Percentiles rank a stretch among this genome's conserved stretches.
Conservation (phyloP, 1,140 invertebrate species). For the Drosophila ficusphila region DNA sequence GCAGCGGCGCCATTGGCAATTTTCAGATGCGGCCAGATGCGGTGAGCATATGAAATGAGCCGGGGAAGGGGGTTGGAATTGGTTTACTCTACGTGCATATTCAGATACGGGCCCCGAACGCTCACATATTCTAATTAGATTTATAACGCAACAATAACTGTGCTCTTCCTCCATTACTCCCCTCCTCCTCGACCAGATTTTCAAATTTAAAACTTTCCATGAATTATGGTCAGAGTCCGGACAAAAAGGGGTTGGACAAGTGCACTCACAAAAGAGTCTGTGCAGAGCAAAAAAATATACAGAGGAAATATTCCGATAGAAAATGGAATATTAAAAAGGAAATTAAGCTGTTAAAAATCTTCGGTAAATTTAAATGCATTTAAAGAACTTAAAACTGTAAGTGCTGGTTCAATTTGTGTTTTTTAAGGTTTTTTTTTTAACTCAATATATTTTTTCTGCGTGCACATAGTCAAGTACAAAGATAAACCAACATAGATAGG, state of each 20-base stretch:
- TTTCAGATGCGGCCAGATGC: slow-evolving; percentile 77
- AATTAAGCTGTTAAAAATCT: no score
- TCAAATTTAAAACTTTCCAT: slow-evolving; percentile 63
- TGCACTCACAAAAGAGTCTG: neutral
- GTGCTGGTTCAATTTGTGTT: no score
- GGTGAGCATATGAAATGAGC: slow-evolving; percentile 78
- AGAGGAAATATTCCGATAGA: no score
- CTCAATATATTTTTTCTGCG: neutral
- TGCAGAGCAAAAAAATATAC: no score
- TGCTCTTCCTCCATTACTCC: slow-evolving; percentile 16
- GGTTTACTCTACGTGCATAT: slow-evolving; percentile 50
- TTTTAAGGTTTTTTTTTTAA: no score
- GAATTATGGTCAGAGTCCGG: slow-evolving; percentile 63
- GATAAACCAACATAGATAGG: slow-evolving; percentile 15
- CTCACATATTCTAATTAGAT: slow-evolving; percentile 77
- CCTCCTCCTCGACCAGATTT: slow-evolving; percentile 37
- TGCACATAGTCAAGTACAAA: slow-evolving; percentile 13
- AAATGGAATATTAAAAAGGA: no score
- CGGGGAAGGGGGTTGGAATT: slow-evolving; percentile 22
- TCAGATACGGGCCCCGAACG: slow-evolving; percentile 46
- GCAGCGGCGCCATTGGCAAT: slow-evolving; percentile 77
- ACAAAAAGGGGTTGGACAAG: slow-evolving; percentile 9
- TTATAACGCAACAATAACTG: slow-evolving; percentile 73
- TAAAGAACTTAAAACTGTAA: no score
- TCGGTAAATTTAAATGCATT: no score